Evolutionary conservation across 2,113 vertebrate genomes (phyloP), one percentile per base, ranked within the genome.

Genomic region (Camelus bactrianus): DNA sequence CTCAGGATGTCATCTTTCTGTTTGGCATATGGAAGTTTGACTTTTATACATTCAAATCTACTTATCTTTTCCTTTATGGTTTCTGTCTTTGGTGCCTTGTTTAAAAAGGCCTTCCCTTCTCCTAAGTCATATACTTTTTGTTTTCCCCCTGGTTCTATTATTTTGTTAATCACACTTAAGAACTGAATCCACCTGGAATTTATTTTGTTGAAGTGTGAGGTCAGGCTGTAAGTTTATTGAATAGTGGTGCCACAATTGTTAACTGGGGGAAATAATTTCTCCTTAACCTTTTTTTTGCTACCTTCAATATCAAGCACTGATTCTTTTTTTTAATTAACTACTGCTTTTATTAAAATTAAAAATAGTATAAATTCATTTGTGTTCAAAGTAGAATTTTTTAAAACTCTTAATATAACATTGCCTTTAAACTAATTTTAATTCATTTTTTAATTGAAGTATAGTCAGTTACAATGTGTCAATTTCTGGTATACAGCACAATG

Each of bases 201-300:
- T 80, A 58, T 62, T 72, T 93, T 80, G n/a, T 24, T 42, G 17
- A 35, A 94, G 30, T 89, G 6, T 94, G 14, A 94, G 32, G 48
- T 67, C 62, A 92, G 76, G 35, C 35, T 84, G 79, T 73, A 80
- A 65, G 28, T 93, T 83, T 69, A 84, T 79, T 89, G 46, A 72
- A 65, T 79, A 84, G 64, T 89, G 62, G 32, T 86, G 22, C 38
- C 64, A 17, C 26, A 83, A n/a, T 73, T 22, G 3, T 46, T 95
- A 85, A 89, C 14, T 52, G 12, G 48, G 65, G 92, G 24, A 64
- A 83, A 80, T 52, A 80, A 16, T 87, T 87, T 84, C 13, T 88
- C 60, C 52, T 79, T 87, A 91, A 54, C 52, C 32, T 73, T 73
- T 93, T 84, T 84, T 84, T 91, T 64, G 79, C 52, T 60, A 76